Evolutionary conservation across 2,888 invertebrate genomes (phyloP), one percentile per base, ranked within the genome.

Genomic region (Phortica okadai): DNA sequence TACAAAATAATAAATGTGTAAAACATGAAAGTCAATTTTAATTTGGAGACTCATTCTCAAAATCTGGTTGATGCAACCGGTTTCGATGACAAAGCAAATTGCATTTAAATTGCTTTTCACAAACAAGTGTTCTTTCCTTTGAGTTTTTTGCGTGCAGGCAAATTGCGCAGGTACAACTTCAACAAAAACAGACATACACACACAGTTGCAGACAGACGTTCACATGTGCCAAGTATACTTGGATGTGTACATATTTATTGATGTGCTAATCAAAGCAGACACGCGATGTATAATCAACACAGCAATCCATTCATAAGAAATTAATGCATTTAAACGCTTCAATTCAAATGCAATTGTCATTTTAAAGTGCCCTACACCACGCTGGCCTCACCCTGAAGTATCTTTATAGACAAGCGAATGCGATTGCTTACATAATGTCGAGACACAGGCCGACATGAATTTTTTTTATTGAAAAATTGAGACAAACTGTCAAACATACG

Each of bases 241-340:
- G 16, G 42, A 14, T 50, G 50, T 69, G 44, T 42, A 7, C 10
- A 58, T 42, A 16, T 69, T 21, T 14, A 72, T 33, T 50, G 14
- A 10, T 41, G 41, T 25, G 14, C 10, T 56, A 70, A 56, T 72
- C 70, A 72, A 54, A 72, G 21, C 54, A 72, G 70, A 72, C 70
- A 72, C 33, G 56, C 70, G n/a, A 72, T 72, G 11, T 41, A 6
- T n/a, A 21, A 59, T 8, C 16, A n/a, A 16, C 14, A 59, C 3
- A 16, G 7, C 54, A 54, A 21, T 16, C 59, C 42, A 73, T 64
- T 74, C 45, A 64, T 56, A 56, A 67, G 16, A 42, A 69, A 75
- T 56, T 42, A 42, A 58, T 56, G 54, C 59, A 75, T 70, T 70
- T 44, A 11, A 10, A 62, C 33, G n/a, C 11, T 16, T 44, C 42